phyloP scores from a whole-genome alignment of 2,888 invertebrate species.

The Noctua fimbriata region DNA sequence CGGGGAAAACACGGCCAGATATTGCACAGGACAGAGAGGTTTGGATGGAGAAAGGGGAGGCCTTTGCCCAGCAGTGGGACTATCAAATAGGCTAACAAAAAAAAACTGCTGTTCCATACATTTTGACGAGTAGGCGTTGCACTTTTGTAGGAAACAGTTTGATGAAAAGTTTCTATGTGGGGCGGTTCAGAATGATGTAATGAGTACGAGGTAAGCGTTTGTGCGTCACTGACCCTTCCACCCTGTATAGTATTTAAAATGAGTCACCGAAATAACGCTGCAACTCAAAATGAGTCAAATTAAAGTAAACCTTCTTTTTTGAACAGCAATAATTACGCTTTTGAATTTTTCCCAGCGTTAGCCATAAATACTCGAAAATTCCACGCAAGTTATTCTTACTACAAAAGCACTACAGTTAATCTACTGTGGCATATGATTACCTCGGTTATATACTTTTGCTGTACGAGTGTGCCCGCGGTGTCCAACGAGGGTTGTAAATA shows the following conservation, averaged over 20 bases:
- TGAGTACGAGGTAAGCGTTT: not conserved
- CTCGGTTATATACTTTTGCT: constrained; percentile 97
- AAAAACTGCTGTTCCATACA: too few species aligned
- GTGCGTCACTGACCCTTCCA: not conserved
- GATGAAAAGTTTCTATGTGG: too few species aligned
- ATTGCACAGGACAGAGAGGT: too few species aligned
- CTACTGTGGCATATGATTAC: constrained; percentile 91
- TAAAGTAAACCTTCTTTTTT: not conserved
- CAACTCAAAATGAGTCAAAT: not conserved
- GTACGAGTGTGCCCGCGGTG: constrained; percentile 79
- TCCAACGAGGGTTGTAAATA: constrained; percentile 78
- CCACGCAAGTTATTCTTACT: not conserved
- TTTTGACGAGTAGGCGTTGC: too few species aligned
- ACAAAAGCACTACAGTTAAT: constrained; percentile 25
- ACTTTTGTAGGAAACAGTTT: too few species aligned
- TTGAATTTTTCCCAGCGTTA: not conserved
- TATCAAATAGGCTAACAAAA: too few species aligned
- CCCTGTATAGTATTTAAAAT: not conserved
- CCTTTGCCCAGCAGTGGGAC: too few species aligned
- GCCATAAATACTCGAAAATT: constrained; percentile 12
- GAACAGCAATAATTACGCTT: not conserved
- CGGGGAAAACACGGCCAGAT: too few species aligned
- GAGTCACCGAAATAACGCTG: not conserved
- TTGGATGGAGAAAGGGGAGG: too few species aligned
- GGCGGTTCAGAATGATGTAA: not conserved